Evolutionary conservation across 2,797 vertebrate genomes (phyloP), one percentile per base, ranked within the genome.

Genomic region (Luscinia megarhynchos): DNA sequence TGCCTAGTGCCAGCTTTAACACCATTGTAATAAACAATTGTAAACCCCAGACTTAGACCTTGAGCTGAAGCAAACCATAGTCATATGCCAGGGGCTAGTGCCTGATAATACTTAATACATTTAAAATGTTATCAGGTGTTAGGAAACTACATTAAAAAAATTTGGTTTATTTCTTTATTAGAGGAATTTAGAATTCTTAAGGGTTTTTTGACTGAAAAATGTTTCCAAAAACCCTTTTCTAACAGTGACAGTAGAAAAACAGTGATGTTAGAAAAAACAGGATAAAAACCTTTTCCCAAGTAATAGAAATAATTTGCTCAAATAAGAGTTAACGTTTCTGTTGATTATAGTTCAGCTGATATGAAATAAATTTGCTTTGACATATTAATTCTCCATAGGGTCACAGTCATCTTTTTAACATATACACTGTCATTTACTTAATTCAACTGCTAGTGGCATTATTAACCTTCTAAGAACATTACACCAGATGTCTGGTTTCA

Each of bases 401-500:
- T 90, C 40, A 45, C 68, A 80, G 36, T 87, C 66, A 51, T 89
- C 70, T 87, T 87, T 90, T 45, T 85, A 70, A 64, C 38, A 68
- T 59, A 54, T 70, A 68, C 34, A 14, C 26, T 89, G 75, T 87
- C 72, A 83, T 80, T 83, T 74, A 57, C 30, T 74, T 63, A 76
- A 22, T 70, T 91, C 68, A 61, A 41, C 48, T 85, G 45, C 50
- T 85, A 32, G 68, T 74, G 43, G 41, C 50, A 51, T 68, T 64
- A 63, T 46, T 83, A 91, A 77, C 41, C 61, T 90, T 93, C 84
- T 80, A 41, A 80, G 57, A 83, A 77, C n/a, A 34, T 92, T 72
- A 61, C 3, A 8, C 15, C 43, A 92, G 70, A 51, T 85, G 41
- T 80, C 91, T 89, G 54, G 5, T 89, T 94, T 83, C 75, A 91